Evolutionary conservation across 2,888 invertebrate species (phyloP).

Genomic region (Mythimna albipuncta): DNA sequence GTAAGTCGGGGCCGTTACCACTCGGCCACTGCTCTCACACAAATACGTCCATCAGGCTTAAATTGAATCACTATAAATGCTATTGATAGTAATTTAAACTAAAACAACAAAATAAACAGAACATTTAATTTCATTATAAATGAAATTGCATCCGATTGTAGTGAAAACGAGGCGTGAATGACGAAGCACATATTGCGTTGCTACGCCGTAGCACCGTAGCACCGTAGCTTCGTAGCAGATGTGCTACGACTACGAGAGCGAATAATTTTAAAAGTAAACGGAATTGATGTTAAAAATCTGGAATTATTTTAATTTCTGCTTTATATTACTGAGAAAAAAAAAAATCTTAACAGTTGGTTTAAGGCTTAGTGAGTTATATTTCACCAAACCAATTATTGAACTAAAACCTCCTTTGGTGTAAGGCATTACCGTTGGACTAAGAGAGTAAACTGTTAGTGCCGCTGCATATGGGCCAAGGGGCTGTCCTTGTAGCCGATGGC

Average conservation of each 20-base stretch:
- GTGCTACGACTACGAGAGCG: conserved; percentile 63
- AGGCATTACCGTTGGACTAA: too few species aligned
- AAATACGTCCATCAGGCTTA: conserved; percentile 2
- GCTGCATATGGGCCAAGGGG: too few species aligned
- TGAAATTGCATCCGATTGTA: conserved; percentile 31
- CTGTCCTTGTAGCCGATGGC: too few species aligned
- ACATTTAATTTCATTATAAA: conserved; percentile 23
- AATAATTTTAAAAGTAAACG: conserved; percentile 22
- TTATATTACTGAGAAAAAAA: too few species aligned
- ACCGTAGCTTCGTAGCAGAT: conserved; percentile 51
- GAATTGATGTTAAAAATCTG: not conserved
- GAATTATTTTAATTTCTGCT: too few species aligned
- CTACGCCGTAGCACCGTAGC: conserved; percentile 55
- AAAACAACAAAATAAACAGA: conserved; percentile 15
- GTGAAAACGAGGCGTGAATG: conserved; percentile 49
- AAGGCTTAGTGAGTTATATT: too few species aligned
- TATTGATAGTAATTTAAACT: not conserved
- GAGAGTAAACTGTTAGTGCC: too few species aligned
- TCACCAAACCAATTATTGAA: too few species aligned
- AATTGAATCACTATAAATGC: conserved; percentile 2
- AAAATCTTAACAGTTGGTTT: too few species aligned
- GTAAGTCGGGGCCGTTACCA: too few species aligned
- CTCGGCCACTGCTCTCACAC: not conserved
- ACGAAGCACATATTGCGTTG: conserved; percentile 60
- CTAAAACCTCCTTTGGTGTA: too few species aligned